Evolutionary conservation across 2,888 invertebrate genomes (phyloP).

Genomic region (Lacanobia oleracea): DNA sequence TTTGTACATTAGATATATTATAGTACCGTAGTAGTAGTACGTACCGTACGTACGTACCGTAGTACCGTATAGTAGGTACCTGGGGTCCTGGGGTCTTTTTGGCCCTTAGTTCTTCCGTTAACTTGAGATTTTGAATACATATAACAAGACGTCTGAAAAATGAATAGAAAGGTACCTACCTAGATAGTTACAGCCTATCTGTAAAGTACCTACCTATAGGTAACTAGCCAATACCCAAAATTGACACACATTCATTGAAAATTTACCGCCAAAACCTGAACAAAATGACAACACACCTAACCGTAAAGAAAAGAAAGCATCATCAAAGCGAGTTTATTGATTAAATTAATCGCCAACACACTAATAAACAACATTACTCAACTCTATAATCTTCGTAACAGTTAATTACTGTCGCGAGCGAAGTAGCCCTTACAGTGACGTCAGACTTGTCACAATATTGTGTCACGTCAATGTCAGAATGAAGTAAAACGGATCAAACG

Average conservation of each 20-base stretch:
- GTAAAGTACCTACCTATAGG: too few relatives aligned
- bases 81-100: too few relatives aligned
- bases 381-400: conserved; percentile 1
- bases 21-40: too few relatives aligned
- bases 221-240: too few relatives aligned
- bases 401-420: conserved; percentile 45
- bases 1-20: too few relatives aligned
- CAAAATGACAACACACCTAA: neutral
- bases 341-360: conserved; percentile 1
- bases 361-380: conserved; percentile 31
- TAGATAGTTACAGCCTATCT: too few relatives aligned
- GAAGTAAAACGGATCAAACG: conserved; percentile 5
- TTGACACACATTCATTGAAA: neutral
- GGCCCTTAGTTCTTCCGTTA: too few relatives aligned
- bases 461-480: conserved; percentile 30
- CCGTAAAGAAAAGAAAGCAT: neutral
- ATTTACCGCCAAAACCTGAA: neutral
- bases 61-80: too few relatives aligned
- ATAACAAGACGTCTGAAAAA: too few relatives aligned
- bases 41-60: too few relatives aligned
- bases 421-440: conserved; percentile 27
- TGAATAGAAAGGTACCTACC: too few relatives aligned
- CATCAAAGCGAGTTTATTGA: neutral
- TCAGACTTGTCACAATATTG: conserved; percentile 55
- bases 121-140: too few relatives aligned